These are phyloP conservation scores for Pseudomugil gertrudae DNA, from an alignment of 2,797 vertebrate species.

Conservation along the genomic window DNA sequence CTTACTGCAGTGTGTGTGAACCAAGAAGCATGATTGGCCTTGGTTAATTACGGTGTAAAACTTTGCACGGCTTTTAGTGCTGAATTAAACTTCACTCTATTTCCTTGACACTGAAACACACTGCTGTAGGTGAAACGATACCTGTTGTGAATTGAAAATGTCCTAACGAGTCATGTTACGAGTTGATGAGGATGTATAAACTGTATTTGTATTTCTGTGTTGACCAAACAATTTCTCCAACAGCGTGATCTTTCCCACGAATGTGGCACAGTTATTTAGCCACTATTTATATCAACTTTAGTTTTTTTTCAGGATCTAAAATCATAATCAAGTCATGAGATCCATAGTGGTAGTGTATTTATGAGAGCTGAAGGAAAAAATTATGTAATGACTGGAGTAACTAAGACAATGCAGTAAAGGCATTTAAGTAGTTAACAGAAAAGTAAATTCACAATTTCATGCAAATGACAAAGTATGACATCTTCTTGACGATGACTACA, in stretches of 20 bases:
- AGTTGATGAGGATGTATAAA: conserved; percentile 77
- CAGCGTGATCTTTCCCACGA: conserved; percentile 45
- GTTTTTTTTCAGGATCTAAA: conserved; percentile 28
- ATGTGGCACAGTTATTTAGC: conserved; percentile 30
- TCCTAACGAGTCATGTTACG: conserved; percentile 74
- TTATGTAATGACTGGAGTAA: conserved; percentile 7
- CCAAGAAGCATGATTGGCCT: conserved; percentile 41
- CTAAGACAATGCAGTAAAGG: conserved; percentile 12
- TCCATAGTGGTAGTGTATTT: conserved; percentile 1
- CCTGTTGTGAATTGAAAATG: conserved; percentile 78
- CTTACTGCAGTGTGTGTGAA: conserved; percentile 79
- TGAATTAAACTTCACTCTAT: conserved; percentile 33
- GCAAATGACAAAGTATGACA: background rate
- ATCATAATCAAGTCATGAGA: background rate
- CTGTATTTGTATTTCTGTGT: conserved; percentile 77
- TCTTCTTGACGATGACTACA: conserved; percentile 17
- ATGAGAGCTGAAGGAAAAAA: background rate
- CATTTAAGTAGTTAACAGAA: conserved; percentile 5
- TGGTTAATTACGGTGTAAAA: conserved; percentile 16
- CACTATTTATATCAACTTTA: conserved; percentile 29
- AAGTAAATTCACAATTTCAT: conserved; percentile 10
- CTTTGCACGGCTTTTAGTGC: conserved; percentile 14
- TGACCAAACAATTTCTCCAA: conserved; percentile 67
- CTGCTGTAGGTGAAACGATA: conserved; percentile 79
- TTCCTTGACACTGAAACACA: conserved; percentile 54